A percentile compares a stretch with the other conserved stretches of the same genome.
Evolutionary conservation across 2,888 invertebrate species (phyloP).

Genomic region (Carterocephalus palaemon): DNA sequence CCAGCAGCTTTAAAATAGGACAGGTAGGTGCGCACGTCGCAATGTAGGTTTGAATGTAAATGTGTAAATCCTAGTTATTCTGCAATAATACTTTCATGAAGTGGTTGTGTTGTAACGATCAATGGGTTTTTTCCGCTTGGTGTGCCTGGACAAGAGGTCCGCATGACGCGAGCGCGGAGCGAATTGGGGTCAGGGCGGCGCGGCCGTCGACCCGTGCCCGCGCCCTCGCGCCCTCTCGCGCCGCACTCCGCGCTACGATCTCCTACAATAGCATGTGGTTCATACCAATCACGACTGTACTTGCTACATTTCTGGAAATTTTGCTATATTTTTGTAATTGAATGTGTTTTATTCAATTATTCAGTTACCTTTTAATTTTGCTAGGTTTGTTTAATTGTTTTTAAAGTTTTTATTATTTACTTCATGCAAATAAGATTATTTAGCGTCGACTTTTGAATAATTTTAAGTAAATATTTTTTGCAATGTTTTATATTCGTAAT

Average conservation of each 20-base stretch:
- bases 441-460: constrained; percentile 40
- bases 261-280: constrained; percentile 25
- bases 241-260: constrained; percentile 38
- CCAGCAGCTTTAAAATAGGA: constrained; percentile 7
- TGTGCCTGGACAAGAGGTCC: constrained; percentile 72
- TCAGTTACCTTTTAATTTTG: no score
- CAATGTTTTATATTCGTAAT: no score
- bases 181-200: constrained; percentile 77
- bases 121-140: constrained; percentile 73
- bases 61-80: constrained; percentile 9
- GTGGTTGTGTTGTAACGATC: constrained; percentile 25
- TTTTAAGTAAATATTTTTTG: no score
- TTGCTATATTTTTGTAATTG: background rate
- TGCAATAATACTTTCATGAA: constrained; percentile 28
- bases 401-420: no score
- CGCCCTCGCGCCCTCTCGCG: constrained; percentile 43
- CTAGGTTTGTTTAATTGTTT: no score
- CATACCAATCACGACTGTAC: constrained; percentile 10
- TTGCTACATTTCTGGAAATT: constrained; percentile 8
- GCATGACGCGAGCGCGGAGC: constrained; percentile 75
- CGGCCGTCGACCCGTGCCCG: constrained; percentile 74
- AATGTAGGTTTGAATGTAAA: constrained; percentile 8
- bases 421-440: constrained; percentile 40
- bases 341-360: no score
- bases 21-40: background rate